phyloP scores from a whole-genome alignment of 2,113 vertebrate genomes.

The Picathartes gymnocephalus region DNA sequence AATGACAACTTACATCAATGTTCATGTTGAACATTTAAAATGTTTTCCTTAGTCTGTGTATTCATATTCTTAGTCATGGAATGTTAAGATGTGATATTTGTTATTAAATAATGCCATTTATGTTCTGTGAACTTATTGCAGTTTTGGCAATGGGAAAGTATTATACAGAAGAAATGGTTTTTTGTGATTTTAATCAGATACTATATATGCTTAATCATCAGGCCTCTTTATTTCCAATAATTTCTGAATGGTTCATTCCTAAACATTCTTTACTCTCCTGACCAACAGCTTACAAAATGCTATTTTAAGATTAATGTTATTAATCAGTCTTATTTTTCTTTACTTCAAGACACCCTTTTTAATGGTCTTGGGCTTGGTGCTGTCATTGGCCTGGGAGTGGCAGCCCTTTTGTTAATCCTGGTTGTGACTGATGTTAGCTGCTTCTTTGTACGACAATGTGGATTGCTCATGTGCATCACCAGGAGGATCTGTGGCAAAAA shows the following conservation, averaged over 20 bases:
- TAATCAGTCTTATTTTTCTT: conserved; percentile 16
- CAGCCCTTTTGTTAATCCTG: conserved; percentile 88
- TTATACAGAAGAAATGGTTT: background rate
- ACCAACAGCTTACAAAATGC: background rate
- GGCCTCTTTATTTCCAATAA: background rate
- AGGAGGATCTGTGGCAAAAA: conserved; percentile 94
- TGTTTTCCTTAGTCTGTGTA: background rate
- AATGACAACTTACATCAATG: background rate
- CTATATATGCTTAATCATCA: background rate
- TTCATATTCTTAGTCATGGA: background rate
- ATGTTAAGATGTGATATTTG: background rate
- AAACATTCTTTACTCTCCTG: background rate
- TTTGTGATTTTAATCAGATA: background rate
- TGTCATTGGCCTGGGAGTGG: conserved; percentile 89
- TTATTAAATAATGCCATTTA: background rate
- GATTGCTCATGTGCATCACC: conserved; percentile 95
- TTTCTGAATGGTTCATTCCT: background rate
- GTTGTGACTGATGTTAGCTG: conserved; percentile 94
- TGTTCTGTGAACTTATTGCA: background rate
- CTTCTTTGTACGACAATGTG: conserved; percentile 96
- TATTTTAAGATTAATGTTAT: background rate
- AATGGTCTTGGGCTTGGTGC: conserved; percentile 91
- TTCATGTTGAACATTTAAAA: background rate
- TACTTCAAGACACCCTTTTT: conserved; percentile 91
- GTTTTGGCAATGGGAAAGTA: background rate